These are phyloP conservation scores for Branchellion lobata DNA, from an alignment of 2,888 invertebrate genomes.

Conservation along the genomic window DNA sequence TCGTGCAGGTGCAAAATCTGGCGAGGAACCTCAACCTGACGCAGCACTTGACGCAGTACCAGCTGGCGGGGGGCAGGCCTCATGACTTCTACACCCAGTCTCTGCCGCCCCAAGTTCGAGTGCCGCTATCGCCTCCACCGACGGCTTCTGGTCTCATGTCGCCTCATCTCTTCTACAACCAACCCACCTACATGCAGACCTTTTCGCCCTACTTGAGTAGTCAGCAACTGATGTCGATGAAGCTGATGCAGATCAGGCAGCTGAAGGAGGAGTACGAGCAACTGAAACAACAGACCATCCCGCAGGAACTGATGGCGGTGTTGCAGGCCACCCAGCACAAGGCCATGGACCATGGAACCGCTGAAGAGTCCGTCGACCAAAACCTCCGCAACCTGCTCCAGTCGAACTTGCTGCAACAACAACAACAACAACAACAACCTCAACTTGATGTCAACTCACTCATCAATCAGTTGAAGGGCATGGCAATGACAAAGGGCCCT, in stretches of 20 bases:
- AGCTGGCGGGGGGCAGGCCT: slow-evolving; percentile 11
- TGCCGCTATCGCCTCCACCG: slow-evolving; percentile 13
- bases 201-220: neutral
- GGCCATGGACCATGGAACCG: neutral
- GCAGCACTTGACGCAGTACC: slow-evolving; percentile 13
- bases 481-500: too few species aligned
- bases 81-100: slow-evolving; percentile 40
- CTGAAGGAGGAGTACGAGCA: slow-evolving; percentile 34
- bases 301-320: slow-evolving; percentile 15
- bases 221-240: slow-evolving; percentile 1
- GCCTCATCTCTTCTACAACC: slow-evolving; percentile 26
- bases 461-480: neutral
- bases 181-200: neutral
- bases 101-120: slow-evolving; percentile 35
- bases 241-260: slow-evolving; percentile 35
- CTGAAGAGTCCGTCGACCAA: neutral
- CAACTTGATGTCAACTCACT: neutral
- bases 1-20: slow-evolving; percentile 15
- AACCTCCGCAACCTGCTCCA: neutral
- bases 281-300: slow-evolving; percentile 28
- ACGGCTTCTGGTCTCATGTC: slow-evolving; percentile 34
- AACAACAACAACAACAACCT: slow-evolving; percentile 14
- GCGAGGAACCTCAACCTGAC: slow-evolving; percentile 4
- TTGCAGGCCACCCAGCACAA: slow-evolving; percentile 13
- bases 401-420: slow-evolving; percentile 1